Base-by-base conservation (phyloP, 2,888 invertebrate species). In the Eupithecia tripunctaria region DNA sequence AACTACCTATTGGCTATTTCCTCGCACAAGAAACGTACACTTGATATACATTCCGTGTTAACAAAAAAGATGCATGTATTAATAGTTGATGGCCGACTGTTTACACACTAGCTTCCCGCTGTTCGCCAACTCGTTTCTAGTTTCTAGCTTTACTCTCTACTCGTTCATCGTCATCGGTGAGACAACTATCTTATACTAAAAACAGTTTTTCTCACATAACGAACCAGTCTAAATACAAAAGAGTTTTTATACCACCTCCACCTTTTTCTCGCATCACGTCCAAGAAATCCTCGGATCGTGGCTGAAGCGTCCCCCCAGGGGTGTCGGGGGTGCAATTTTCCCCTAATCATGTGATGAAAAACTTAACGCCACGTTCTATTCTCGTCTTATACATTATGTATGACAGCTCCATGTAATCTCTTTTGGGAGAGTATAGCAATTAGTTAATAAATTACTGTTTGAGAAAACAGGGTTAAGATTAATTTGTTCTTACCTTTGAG, bases 271-370 rank as follows among this genome's bases (percentile, higher is more conserved):
- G 78, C 79, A 79, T 47, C 73, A 8, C 70, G 73, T 79, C 80
- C 77, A 86, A 87, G 86, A 85, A 86, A 84, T 82, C 88, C 86
- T 78, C 76, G 80, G 77, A 83, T 88, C 84, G 85, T 79, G 89
- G 91, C 91, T 93, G 62, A 62, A 47, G 43, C 60, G 81, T 87
- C 88, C 88, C 87, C 79, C 79, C 82, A 71, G 75, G 78, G 80
- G 71, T 74, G 67, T 77, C 82, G 81, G 84, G 56, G 84, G 86
- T 82, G 84, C 86, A 90, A 91, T 91, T 91, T 89, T 81, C 89
- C 84, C 88, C 86, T 92, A 91, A 93, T 91, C 90, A 93, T 88
- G 91, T 91, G 91, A 92, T 93, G 92, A 92, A 91, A 93, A 94
- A 93, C 93, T 93, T 91, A 88, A 84, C 89, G 84, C 86, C 81